Conservation (phyloP, 2,797 vertebrate genomes). For the Amblyraja radiata region DNA sequence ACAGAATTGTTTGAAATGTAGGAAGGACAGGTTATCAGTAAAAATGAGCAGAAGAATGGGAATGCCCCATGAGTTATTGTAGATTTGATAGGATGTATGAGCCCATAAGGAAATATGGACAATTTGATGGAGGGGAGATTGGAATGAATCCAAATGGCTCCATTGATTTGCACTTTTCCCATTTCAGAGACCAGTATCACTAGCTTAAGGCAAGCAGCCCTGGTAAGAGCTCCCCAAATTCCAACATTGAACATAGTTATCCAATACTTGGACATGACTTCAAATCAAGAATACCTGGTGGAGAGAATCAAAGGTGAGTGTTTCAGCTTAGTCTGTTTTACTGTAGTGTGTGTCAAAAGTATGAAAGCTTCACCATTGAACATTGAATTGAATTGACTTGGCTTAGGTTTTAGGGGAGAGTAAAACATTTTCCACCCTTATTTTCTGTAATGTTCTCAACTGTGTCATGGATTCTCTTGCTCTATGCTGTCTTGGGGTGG, state of each 20-base stretch:
- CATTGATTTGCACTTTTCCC: background rate
- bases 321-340: background rate
- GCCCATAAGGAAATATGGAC: background rate
- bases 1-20: no score
- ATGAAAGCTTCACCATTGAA: background rate
- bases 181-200: conserved; percentile 83
- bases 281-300: conserved; percentile 90
- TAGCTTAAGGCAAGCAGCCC: conserved; percentile 87
- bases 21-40: no score
- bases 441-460: no score
- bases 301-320: conserved; percentile 81
- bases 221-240: conserved; percentile 82
- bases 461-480: no score
- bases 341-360: background rate
- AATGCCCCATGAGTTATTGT: background rate
- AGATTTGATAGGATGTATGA: background rate
- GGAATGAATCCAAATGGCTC: background rate
- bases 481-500: background rate
- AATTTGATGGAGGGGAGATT: no score
- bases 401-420: background rate
- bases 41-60: no score
- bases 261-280: conserved; percentile 84
- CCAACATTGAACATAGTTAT: conserved; percentile 82
- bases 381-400: background rate
- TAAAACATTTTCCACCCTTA: no score